Percentiles rank a stretch among this genome's conserved stretches.
Evolutionary conservation across 2,888 invertebrate genomes (phyloP).

Genomic region (Sycophila texana): DNA sequence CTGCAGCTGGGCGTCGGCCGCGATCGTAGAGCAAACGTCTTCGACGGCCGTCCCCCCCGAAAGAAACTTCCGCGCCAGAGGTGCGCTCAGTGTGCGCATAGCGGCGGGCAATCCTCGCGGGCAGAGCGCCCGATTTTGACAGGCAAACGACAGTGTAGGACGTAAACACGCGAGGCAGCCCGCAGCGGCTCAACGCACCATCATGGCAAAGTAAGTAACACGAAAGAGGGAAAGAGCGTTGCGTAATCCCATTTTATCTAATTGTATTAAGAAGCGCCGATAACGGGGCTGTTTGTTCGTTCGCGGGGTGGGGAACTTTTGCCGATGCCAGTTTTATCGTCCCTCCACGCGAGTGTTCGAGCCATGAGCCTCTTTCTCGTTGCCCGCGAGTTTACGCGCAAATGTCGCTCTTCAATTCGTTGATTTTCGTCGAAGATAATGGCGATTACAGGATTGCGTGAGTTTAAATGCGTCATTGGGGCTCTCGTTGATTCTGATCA

Average conservation of each 20-base stretch:
- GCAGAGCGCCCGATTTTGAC: slow-evolving; percentile 18
- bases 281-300: slow-evolving; percentile 32
- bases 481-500: not conserved
- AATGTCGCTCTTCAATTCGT: slow-evolving; percentile 67
- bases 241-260: slow-evolving; percentile 68
- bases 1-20: slow-evolving; percentile 4
- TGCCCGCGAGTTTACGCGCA: slow-evolving; percentile 37
- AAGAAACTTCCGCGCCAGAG: no score
- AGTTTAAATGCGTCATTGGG: slow-evolving; percentile 57
- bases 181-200: slow-evolving; percentile 36
- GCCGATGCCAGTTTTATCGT: not conserved
- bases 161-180: slow-evolving; percentile 59
- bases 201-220: slow-evolving; percentile 71
- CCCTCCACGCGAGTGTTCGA: not conserved
- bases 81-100: no score
- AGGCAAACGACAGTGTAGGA: slow-evolving; percentile 19
- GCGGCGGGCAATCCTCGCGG: not conserved
- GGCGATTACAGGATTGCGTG: slow-evolving; percentile 68
- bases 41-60: no score
- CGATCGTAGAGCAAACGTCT: not conserved
- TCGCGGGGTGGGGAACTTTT: not conserved
- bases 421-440: slow-evolving; percentile 67
- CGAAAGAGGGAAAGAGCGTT: slow-evolving; percentile 61
- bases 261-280: slow-evolving; percentile 61
- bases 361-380: slow-evolving; percentile 11